Evolutionary conservation across 92 coral and sea anemone species (phyloP).

Genomic region (Muricea muricata): DNA sequence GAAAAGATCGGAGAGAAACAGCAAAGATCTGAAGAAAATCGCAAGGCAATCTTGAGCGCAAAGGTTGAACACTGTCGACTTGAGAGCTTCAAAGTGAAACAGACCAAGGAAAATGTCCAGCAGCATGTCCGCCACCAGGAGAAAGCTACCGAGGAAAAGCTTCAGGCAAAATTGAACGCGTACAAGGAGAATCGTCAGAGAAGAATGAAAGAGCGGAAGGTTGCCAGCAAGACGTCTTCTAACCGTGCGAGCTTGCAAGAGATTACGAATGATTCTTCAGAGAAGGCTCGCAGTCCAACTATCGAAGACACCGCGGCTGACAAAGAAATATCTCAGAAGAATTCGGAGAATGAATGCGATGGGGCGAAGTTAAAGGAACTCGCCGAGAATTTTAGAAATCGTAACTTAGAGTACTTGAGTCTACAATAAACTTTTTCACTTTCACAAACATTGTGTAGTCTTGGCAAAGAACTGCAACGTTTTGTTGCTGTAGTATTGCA

Average conservation of each 20-base stretch:
- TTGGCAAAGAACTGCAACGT: no score
- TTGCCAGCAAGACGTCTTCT: background rate
- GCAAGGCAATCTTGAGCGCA: slow-evolving; percentile 31
- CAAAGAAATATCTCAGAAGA: background rate
- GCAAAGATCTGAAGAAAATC: slow-evolving; percentile 19
- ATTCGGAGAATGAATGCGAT: background rate
- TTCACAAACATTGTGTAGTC: no score
- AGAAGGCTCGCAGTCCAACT: background rate
- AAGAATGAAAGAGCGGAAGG: slow-evolving; percentile 16
- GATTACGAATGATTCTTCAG: slow-evolving; percentile 26
- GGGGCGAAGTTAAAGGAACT: background rate
- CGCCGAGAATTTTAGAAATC: slow-evolving; percentile 22
- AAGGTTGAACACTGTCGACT: slow-evolving; percentile 28
- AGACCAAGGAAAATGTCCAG: slow-evolving; percentile 24
- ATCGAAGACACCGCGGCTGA: background rate
- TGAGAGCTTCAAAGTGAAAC: slow-evolving; percentile 9
- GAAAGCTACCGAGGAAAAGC: slow-evolving; percentile 16
- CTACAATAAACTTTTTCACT: background rate
- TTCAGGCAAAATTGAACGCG: slow-evolving; percentile 11
- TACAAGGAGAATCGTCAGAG: slow-evolving; percentile 24
- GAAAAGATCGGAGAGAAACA: slow-evolving; percentile 22
- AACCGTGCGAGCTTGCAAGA: background rate
- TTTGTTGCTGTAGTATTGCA: no score
- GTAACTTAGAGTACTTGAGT: slow-evolving; percentile 21
- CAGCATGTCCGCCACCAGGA: slow-evolving; percentile 5